phyloP scores from a whole-genome alignment of 2,888 invertebrate genomes.

The Exocentrus adspersus region DNA sequence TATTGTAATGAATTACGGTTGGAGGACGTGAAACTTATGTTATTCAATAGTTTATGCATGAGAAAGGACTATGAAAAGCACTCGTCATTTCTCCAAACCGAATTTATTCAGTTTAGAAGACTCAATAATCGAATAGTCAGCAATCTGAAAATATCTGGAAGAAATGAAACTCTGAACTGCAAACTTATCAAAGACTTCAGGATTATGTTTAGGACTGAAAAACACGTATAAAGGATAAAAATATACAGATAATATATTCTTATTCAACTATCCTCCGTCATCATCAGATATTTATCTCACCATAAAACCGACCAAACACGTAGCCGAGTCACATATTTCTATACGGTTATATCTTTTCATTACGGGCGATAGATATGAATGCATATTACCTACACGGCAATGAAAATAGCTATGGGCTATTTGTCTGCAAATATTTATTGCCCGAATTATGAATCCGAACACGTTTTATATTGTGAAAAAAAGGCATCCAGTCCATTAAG shows the following conservation, averaged over 20 bases:
- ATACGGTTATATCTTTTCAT: neutral
- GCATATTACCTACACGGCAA: slow-evolving; percentile 5
- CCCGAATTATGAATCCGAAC: slow-evolving; percentile 12
- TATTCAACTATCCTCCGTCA: neutral
- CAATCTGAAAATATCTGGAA: no score
- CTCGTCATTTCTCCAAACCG: no score
- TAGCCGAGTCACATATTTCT: slow-evolving; percentile 1
- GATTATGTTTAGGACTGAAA: no score
- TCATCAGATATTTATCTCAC: neutral
- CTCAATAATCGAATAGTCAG: no score
- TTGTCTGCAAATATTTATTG: slow-evolving; percentile 12
- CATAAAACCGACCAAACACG: slow-evolving; percentile 1
- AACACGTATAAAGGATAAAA: no score
- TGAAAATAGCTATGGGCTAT: slow-evolving; percentile 9
- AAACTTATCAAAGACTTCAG: no score
- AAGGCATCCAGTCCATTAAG: slow-evolving; percentile 1
- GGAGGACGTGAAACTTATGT: slow-evolving; percentile 32
- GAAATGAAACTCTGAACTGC: no score
- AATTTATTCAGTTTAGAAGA: no score
- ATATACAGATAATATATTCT: neutral
- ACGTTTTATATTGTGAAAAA: slow-evolving; percentile 2
- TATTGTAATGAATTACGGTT: slow-evolving; percentile 38
- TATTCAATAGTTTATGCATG: slow-evolving; percentile 19
- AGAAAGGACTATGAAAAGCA: neutral
- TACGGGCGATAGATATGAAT: slow-evolving; percentile 3